Base-by-base conservation (phyloP, 2,113 vertebrate genomes). In the Cygnus atratus region DNA sequence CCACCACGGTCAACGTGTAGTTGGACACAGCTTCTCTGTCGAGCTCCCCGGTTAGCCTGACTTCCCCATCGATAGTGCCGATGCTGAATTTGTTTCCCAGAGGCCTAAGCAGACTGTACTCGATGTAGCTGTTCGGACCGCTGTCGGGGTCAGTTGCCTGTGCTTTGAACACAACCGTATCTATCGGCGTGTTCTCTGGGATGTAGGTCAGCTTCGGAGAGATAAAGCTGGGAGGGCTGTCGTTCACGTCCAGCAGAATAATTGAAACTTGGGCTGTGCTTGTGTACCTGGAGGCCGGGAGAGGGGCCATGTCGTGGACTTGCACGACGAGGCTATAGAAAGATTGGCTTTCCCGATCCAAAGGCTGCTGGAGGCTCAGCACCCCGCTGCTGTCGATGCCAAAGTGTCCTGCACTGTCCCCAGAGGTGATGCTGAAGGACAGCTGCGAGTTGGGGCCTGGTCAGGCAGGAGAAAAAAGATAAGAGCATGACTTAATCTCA, bases 81-180 rank as follows among this genome's bases (percentile, higher is more conserved):
- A 99, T 98, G 90, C 98, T 98, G 96, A 99, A 99, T 92, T 98
- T 98, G 95, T 97, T 98, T 11, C 98, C 98, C 6, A 87, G 96
- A 1, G 98, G 96, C 17, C 98, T 98, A 48, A 97, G 97, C 26
- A 99, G 98, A 3, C 98, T 98, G 91, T 99, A 99, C 73, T 99
- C 99, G 6, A 99, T 98, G 28, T 99, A 99, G 96, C 99, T 99
- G 97, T 99, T 99, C 6, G 99, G 99, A 6, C 99, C 99, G 0
- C 99, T 99, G 97, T 99, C 99, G 0, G 99, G 98, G 35, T 99
- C 99, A 0, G 95, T 96, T 0, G 99, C 99, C 80, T 98, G 97
- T 1, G 98, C 99, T 3, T 96, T 98, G 95, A 99, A 99, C 50
- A 99, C 98, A 2, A 99, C 93, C 0, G 99, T 99, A 75, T 99